Base-by-base conservation (phyloP, 2,797 vertebrate species). In the Lycodopsis pacificus region DNA sequence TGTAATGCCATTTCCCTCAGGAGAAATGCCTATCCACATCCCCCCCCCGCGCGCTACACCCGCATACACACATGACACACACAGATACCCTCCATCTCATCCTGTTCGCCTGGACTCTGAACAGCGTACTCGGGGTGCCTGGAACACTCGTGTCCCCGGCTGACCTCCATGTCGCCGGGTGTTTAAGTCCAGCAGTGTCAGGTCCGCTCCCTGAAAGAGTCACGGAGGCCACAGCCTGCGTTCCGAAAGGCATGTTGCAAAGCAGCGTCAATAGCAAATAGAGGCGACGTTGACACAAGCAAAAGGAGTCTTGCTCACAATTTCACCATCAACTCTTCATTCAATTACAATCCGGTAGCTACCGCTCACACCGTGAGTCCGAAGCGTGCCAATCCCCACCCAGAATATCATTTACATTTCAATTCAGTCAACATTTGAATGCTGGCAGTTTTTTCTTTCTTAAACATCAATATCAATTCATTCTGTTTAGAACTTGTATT, bases 1-100 rank as follows among this genome's bases (percentile, higher is more conserved):
- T 78, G 81, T 86, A 86, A 88, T 91, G 87, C 86, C 81, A 77
- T 85, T 76, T 85, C 79, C 92, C 91, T 82, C 56, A 62, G 85
- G 93, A 85, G 49, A 59, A 69, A 58, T 49, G 25, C 77, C 74
- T 34, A 34, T 34, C 32, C 32, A 34, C 87, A 66, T 75, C 75
- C 88, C 71, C 74, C 69, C 1, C 73, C 32, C 32, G 5, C 32
- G n/a, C 32, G 8, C 51, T 46, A 10, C 42, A 67, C 75, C 44
- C 25, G 38, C 63, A 46, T 69, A 65, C 62, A 70, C 65, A 70
- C 48, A 44, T 36, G 20, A 62, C 62, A 48, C 68, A 65, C 51
- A 65, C 51, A 64, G 46, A 72, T 69, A 63, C 42, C 71, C 46
- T 71, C 48, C 64, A 79, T 82, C 70, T 76, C 67, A 72, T 71